These are phyloP conservation scores for Meda fulgida DNA, from an alignment of 2,797 vertebrate genomes.

Conservation along the genomic window DNA sequence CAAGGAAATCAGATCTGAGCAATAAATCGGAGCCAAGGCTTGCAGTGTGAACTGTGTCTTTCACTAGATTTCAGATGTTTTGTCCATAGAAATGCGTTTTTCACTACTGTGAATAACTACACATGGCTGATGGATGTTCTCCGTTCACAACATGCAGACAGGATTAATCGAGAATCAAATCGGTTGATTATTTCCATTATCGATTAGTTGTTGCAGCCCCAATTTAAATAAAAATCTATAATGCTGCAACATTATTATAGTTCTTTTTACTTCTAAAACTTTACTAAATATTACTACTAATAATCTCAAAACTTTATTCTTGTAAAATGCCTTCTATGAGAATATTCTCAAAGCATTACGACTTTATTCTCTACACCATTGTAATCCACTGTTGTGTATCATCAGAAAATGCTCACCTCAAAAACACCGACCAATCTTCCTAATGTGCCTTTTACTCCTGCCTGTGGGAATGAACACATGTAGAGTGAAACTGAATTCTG, in stretches of 20 bases:
- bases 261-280: not conserved
- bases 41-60: no score
- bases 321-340: not conserved
- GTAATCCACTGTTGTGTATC: no score
- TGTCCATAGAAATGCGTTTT: no score
- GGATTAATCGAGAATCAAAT: no score
- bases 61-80: no score
- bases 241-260: not conserved
- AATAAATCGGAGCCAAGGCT: no score
- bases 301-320: not conserved
- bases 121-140: no score
- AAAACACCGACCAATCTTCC: constrained; percentile 97
- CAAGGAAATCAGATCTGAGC: no score
- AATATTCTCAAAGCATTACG: not conserved
- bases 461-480: constrained; percentile 73
- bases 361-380: not conserved
- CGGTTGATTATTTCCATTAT: not conserved
- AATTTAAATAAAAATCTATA: not conserved
- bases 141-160: no score
- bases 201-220: not conserved
- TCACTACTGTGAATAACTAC: no score
- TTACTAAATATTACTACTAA: not conserved
- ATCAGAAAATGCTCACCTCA: constrained; percentile 83
- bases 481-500: not conserved
- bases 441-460: constrained; percentile 97